Conservation (phyloP, 2,888 invertebrate species). For the Meta bourneti region DNA sequence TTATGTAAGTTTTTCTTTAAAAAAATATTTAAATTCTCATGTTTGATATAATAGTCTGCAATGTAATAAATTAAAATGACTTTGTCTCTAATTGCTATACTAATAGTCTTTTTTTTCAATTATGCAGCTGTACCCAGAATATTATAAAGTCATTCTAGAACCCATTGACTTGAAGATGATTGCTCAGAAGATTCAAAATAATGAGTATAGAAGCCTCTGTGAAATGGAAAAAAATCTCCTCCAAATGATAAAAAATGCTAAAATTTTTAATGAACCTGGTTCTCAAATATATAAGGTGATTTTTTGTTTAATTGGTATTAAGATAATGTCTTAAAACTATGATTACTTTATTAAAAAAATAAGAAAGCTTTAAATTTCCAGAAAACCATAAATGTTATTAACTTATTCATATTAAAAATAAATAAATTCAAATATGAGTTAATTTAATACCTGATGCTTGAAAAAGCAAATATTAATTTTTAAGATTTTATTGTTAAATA, state of each 20-base stretch:
- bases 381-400: neutral
- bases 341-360: too few relatives aligned
- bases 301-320: neutral
- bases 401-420: neutral
- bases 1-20: neutral
- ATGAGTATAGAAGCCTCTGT: slow-evolving; percentile 87
- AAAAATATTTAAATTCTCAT: neutral
- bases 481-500: neutral
- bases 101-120: slow-evolving; percentile 48
- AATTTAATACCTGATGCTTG: neutral
- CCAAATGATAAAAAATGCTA: slow-evolving; percentile 96
- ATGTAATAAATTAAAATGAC: neutral
- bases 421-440: neutral
- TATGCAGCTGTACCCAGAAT: slow-evolving; percentile 91
- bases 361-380: too few relatives aligned
- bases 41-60: neutral
- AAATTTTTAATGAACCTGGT: slow-evolving; percentile 96
- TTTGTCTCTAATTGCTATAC: neutral
- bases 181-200: slow-evolving; percentile 91
- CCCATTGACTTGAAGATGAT: slow-evolving; percentile 97
- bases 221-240: slow-evolving; percentile 95
- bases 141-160: slow-evolving; percentile 94
- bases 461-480: neutral
- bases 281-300: slow-evolving; percentile 92
- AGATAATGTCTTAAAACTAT: too few relatives aligned